Base-by-base conservation (phyloP, 2,888 invertebrate genomes). In the Acrobeloides nanus region DNA sequence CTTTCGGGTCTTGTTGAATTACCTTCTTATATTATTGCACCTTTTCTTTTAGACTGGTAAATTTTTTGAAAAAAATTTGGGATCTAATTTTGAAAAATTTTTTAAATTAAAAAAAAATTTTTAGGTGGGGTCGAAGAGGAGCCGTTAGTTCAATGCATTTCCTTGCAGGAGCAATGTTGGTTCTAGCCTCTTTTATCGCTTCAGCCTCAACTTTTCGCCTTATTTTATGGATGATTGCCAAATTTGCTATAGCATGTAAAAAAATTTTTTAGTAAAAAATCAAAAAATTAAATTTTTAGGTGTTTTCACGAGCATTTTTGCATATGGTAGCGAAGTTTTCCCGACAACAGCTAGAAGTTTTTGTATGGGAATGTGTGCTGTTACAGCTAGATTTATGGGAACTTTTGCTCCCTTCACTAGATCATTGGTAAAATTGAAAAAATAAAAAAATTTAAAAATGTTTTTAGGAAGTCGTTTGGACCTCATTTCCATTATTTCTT, bases 251-350 rank as follows among this genome's bases (percentile, higher is more conserved):
- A 12, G 51, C 65, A 7, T 58, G 51, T n/a, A n/a, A n/a, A n/a
- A n/a, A n/a, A n/a, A n/a, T n/a, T n/a, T n/a, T n/a, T n/a, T n/a
- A n/a, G n/a, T n/a, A n/a, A n/a, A n/a, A n/a, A n/a, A n/a, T n/a
- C n/a, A n/a, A n/a, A n/a, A n/a, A n/a, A n/a, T n/a, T n/a, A n/a
- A n/a, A n/a, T n/a, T n/a, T n/a, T n/a, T n/a, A n/a, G n/a, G n/a
- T 33, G 58, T 60, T 5, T 67, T 67, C 48, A 64, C 63, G 51
- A 44, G 60, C 23, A 64, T 65, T 33, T 68, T 67, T 26, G 65
- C 66, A 23, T 67, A 61, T 37, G 65, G 64, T 7, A 56, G 57
- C 4, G 66, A 66, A 38, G 25, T 62, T 27, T 66, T 66, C 31
- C 64, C 66, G 3, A 62, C 62, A 7, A 41, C 49, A 33, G 48